Evolutionary conservation across 92 coral and sea anemone species (phyloP).

Genomic region (Zoanthus sociatus): DNA sequence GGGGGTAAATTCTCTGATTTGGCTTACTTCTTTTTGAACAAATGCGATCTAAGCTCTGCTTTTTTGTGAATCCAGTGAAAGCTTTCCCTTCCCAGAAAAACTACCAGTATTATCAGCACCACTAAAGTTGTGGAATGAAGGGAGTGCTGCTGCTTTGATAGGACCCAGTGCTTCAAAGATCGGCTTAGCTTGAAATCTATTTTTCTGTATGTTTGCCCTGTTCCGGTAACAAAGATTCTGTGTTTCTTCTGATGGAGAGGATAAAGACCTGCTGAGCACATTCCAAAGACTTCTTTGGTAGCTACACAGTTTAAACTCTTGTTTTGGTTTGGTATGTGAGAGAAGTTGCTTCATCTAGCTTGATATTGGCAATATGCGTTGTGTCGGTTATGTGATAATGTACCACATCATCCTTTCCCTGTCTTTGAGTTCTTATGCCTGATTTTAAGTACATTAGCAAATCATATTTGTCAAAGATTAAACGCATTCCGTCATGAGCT

Average conservation of each 20-base stretch:
- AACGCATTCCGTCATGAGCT: slow-evolving; percentile 1
- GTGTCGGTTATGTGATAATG: slow-evolving; percentile 45
- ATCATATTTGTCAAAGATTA: slow-evolving; percentile 29
- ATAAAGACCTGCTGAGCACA: slow-evolving; percentile 62
- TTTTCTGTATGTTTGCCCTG: slow-evolving; percentile 44
- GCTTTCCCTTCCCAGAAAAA: slow-evolving; percentile 54
- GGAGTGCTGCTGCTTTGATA: slow-evolving; percentile 50
- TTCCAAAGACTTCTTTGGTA: slow-evolving; percentile 59
- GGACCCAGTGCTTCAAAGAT: slow-evolving; percentile 53
- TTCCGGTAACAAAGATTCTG: slow-evolving; percentile 64
- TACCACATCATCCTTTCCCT: slow-evolving; percentile 41
- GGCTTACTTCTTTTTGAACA: too few relatives aligned
- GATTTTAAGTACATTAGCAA: slow-evolving; percentile 39
- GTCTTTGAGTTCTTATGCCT: slow-evolving; percentile 38
- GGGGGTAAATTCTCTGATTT: too few relatives aligned
- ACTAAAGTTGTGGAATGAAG: slow-evolving; percentile 55
- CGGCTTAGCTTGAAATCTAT: slow-evolving; percentile 46
- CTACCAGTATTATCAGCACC: too few relatives aligned
- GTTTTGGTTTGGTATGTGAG: slow-evolving; percentile 41
- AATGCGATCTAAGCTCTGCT: too few relatives aligned
- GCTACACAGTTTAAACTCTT: slow-evolving; percentile 46
- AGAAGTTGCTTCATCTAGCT: slow-evolving; percentile 58
- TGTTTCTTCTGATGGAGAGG: slow-evolving; percentile 58
- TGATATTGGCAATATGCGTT: slow-evolving; percentile 38
- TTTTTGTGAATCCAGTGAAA: neutral